Conservation (phyloP, 2,113 vertebrate genomes). For the Thalassoma bifasciatum region DNA sequence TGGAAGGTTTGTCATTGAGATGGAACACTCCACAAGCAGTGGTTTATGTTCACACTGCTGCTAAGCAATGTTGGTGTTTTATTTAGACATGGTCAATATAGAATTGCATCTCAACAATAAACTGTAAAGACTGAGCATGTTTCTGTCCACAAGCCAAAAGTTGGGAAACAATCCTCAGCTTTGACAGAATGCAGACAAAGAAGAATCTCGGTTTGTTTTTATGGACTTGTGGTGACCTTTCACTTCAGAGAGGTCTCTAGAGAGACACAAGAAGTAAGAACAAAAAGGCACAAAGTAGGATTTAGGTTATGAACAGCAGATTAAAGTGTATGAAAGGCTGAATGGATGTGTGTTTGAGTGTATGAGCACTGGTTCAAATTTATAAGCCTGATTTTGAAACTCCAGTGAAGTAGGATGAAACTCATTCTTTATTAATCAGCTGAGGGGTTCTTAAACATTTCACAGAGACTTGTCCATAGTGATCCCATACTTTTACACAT, state of each 20-base stretch:
- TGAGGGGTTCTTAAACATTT: constrained; percentile 16
- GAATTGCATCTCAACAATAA: constrained; percentile 31
- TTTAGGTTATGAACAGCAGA: background rate
- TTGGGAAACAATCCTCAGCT: background rate
- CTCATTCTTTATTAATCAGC: constrained; percentile 19
- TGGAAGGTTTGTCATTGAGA: constrained; percentile 30
- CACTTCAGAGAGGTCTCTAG: constrained; percentile 1
- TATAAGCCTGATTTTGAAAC: constrained; percentile 10
- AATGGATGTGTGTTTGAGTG: constrained; percentile 7
- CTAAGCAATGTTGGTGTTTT: constrained; percentile 32
- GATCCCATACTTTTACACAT: background rate
- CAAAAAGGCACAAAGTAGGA: background rate
- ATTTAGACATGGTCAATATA: constrained; percentile 63
- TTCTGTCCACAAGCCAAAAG: constrained; percentile 26
- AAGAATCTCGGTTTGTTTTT: background rate
- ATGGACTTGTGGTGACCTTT: constrained; percentile 17
- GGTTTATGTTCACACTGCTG: constrained; percentile 33
- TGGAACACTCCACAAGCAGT: constrained; percentile 8
- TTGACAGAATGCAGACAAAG: constrained; percentile 4
- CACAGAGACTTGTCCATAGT: background rate
- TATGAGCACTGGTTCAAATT: constrained; percentile 10
- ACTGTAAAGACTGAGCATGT: constrained; percentile 7
- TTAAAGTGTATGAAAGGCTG: background rate
- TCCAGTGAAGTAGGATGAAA: background rate
- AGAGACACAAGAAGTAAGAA: background rate